A percentile compares a stretch with the other conserved stretches of the same genome.
phyloP scores from a whole-genome alignment of 2,113 vertebrate genomes.

The Tauraco erythrolophus region DNA sequence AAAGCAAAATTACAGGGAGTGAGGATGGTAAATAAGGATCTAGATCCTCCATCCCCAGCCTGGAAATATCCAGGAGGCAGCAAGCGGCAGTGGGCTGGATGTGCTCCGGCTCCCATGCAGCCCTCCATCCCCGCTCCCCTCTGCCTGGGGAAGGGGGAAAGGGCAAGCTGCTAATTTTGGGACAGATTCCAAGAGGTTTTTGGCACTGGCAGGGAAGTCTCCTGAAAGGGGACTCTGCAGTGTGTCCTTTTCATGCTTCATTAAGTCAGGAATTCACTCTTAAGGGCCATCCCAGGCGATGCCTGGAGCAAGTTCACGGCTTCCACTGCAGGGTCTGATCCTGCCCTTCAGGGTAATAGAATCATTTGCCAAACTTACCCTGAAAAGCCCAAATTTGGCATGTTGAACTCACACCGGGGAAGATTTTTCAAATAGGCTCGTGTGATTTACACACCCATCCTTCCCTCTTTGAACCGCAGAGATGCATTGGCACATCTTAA shows the following conservation, averaged over 20 bases:
- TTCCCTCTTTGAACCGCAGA: neutral
- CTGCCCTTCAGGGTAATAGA: neutral
- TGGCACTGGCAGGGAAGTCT: neutral
- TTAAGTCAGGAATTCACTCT: constrained; percentile 43
- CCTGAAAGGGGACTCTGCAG: neutral
- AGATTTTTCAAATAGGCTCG: neutral
- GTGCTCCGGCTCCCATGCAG: fast-evolving
- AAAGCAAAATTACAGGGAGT: neutral
- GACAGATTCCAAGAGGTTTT: neutral
- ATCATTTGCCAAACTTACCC: neutral
- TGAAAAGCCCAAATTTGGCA: neutral
- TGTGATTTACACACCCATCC: neutral
- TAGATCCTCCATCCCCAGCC: neutral
- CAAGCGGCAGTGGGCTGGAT: neutral
- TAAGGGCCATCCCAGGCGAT: neutral
- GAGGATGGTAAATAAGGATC: neutral
- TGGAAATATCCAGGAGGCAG: neutral
- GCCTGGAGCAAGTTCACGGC: constrained; percentile 61
- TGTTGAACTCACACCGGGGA: neutral
- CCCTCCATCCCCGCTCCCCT: neutral
- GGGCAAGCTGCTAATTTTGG: neutral
- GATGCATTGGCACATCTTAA: neutral
- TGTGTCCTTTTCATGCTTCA: constrained; percentile 27
- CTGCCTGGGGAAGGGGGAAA: neutral
- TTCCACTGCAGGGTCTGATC: neutral